Percentiles rank a stretch among this genome's conserved stretches.
These are phyloP conservation scores for Dolichallabes microphthalmus DNA, from an alignment of 2,113 vertebrate genomes.

Conservation along the genomic window DNA sequence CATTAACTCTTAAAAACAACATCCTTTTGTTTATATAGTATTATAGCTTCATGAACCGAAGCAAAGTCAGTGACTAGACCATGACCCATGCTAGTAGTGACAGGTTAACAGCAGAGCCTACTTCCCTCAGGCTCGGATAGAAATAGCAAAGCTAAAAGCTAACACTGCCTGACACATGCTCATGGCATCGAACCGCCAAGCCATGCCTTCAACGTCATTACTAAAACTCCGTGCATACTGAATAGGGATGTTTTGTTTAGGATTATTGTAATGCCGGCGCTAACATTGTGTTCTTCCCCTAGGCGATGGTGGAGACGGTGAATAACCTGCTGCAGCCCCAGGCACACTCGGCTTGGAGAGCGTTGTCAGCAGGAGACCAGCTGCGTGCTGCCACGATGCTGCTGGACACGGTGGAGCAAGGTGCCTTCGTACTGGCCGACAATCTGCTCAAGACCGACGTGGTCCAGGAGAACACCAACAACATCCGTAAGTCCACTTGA, in stretches of 20 bases:
- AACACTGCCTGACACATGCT: neutral
- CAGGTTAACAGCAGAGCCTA: neutral
- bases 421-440: constrained; percentile 94
- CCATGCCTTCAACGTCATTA: neutral
- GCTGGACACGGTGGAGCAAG: constrained; percentile 95
- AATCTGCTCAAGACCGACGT: constrained; percentile 98
- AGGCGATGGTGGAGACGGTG: constrained; percentile 99
- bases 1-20: too few species aligned
- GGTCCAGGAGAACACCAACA: constrained; percentile 93
- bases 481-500: constrained; percentile 87
- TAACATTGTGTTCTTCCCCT: constrained; percentile 31
- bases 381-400: constrained; percentile 91
- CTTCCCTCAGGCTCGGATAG: neutral
- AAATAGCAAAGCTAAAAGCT: neutral
- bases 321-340: constrained; percentile 95
- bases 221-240: neutral
- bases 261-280: neutral
- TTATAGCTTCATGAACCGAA: neutral
- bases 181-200: neutral
- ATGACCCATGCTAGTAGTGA: neutral
- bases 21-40: neutral
- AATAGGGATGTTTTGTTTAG: neutral
- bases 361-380: constrained; percentile 85
- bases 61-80: neutral
- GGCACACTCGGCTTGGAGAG: constrained; percentile 86